Percentiles rank a stretch among this genome's conserved stretches.
Conservation (phyloP, 1,140 invertebrate species). For the Drosophila subpulchrella region DNA sequence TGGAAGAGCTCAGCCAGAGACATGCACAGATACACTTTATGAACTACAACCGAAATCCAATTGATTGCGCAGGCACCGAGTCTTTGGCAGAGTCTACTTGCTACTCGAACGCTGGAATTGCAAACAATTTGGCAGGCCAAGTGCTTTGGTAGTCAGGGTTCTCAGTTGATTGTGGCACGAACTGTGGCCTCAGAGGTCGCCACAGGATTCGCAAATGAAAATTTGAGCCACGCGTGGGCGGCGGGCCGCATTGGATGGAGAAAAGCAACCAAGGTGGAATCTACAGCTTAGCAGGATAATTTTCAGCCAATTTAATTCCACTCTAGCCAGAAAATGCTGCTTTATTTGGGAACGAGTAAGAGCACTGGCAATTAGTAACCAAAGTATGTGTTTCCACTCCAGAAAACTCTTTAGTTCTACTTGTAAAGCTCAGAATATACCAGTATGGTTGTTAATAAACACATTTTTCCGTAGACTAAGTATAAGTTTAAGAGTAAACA, state of each 20-base stretch:
- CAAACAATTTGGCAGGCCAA: conserved; percentile 54
- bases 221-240: conserved; percentile 35
- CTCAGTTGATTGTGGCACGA: conserved; percentile 45
- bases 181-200: conserved; percentile 46
- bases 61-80: conserved; percentile 38
- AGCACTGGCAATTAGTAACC: not conserved
- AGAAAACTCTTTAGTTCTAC: not conserved
- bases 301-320: conserved; percentile 17
- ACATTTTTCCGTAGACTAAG: too few species aligned
- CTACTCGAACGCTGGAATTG: conserved; percentile 13
- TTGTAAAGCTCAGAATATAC: too few species aligned
- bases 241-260: conserved; percentile 13
- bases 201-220: conserved; percentile 47
- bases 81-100: conserved; percentile 16
- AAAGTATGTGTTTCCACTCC: not conserved
- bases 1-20: conserved; percentile 14
- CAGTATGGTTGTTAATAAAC: too few species aligned
- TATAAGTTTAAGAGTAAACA: too few species aligned
- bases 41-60: conserved; percentile 58
- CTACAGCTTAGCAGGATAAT: conserved; percentile 13
- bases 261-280: not conserved
- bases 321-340: not conserved
- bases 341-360: not conserved
- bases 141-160: conserved; percentile 21
- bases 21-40: conserved; percentile 45